Evolutionary conservation across 2,113 vertebrate genomes (phyloP).

Genomic region (Proteles cristata): DNA sequence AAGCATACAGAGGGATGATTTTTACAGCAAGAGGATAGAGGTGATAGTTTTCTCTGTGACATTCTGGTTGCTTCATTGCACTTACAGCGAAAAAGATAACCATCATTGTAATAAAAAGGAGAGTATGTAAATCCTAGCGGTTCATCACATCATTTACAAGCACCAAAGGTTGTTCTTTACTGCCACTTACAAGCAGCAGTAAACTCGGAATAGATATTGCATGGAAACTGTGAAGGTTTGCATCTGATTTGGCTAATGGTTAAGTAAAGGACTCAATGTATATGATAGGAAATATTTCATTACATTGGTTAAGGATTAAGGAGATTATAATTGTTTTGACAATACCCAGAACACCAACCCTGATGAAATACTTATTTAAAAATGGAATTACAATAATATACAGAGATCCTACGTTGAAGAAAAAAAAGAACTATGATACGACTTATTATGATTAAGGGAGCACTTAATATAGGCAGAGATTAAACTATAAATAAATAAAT

Average conservation of each 20-base stretch:
- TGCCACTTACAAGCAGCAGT: background rate
- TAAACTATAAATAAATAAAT: background rate
- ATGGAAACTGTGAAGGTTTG: background rate
- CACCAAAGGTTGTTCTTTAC: slow-evolving; percentile 69
- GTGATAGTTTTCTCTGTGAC: slow-evolving; percentile 36
- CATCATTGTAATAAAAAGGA: slow-evolving; percentile 39
- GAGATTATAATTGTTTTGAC: background rate
- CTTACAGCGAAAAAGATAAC: slow-evolving; percentile 59
- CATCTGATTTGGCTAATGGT: background rate
- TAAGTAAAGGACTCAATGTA: background rate
- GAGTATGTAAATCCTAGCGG: slow-evolving; percentile 48
- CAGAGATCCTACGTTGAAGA: background rate
- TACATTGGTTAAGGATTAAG: background rate
- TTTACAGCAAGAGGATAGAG: background rate
- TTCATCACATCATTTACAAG: slow-evolving; percentile 63
- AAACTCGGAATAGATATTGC: background rate
- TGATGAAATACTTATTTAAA: background rate
- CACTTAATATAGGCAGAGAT: background rate
- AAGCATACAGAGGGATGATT: background rate
- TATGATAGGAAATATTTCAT: background rate
- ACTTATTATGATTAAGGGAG: background rate
- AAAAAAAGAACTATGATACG: background rate
- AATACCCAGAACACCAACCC: background rate
- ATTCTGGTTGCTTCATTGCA: slow-evolving; percentile 64
- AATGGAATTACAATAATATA: background rate